A percentile compares a stretch with the other conserved stretches of the same genome.
These are phyloP conservation scores for Camponotus fellah DNA, from an alignment of 2,888 invertebrate genomes.

Conservation along the genomic window DNA sequence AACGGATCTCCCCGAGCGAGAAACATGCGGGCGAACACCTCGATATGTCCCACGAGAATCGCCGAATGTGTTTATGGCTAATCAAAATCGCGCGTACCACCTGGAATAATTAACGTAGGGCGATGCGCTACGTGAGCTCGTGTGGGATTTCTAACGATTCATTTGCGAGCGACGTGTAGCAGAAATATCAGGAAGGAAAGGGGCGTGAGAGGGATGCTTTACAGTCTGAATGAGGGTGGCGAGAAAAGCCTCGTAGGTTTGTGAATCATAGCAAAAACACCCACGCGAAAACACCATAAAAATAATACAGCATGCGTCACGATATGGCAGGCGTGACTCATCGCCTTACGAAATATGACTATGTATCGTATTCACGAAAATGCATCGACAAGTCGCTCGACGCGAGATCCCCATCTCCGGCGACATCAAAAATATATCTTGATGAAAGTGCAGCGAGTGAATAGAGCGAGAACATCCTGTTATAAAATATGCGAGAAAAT, in stretches of 20 bases:
- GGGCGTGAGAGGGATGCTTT: constrained; percentile 18
- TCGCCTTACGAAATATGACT: constrained; percentile 54
- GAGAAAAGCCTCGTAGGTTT: constrained; percentile 60
- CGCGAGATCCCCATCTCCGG: constrained; percentile 22
- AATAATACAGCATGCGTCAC: constrained; percentile 75
- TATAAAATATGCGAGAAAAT: neutral
- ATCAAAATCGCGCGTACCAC: constrained; percentile 57
- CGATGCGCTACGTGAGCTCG: constrained; percentile 48
- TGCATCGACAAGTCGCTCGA: constrained; percentile 62
- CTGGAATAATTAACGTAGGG: constrained; percentile 62
- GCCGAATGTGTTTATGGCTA: constrained; percentile 66
- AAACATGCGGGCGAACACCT: neutral
- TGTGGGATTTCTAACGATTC: constrained; percentile 69
- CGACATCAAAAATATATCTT: neutral
- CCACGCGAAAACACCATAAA: constrained; percentile 81
- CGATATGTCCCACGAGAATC: constrained; percentile 56
- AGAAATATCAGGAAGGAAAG: neutral
- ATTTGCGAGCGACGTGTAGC: constrained; percentile 47
- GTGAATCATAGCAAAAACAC: constrained; percentile 76
- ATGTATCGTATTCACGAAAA: constrained; percentile 65
- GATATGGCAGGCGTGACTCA: constrained; percentile 75
- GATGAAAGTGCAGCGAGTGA: constrained; percentile 6
- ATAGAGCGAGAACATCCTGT: neutral
- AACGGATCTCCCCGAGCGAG: constrained; percentile 23
- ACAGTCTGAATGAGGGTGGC: constrained; percentile 59